Percentiles rank a stretch among this genome's conserved stretches.
These are phyloP conservation scores for Montipora cactus DNA, from an alignment of 64 coral and sea anemone genomes.

Conservation along the genomic window DNA sequence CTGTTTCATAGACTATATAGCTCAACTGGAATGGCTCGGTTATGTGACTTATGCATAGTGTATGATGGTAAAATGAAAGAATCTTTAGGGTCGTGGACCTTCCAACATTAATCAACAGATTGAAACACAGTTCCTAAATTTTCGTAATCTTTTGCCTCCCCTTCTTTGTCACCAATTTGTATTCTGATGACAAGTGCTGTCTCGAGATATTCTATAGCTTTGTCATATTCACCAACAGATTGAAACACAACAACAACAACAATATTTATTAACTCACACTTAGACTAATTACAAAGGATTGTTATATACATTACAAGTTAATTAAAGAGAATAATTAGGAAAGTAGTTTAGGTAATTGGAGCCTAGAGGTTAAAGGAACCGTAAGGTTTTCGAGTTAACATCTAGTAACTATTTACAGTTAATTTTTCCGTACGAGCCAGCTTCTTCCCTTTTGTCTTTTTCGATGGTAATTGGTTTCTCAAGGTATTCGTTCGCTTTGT, in stretches of 20 bases:
- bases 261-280: not conserved
- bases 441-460: not conserved
- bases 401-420: too few relatives aligned
- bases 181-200: not conserved
- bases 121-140: conserved; percentile 1
- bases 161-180: not conserved
- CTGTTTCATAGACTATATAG: not conserved
- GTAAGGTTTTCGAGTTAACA: too few relatives aligned
- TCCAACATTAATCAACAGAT: not conserved
- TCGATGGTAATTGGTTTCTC: not conserved
- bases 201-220: not conserved
- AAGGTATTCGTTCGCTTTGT: not conserved
- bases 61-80: conserved; percentile 5
- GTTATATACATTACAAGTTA: too few relatives aligned
- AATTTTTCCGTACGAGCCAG: not conserved
- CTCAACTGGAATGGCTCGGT: not conserved
- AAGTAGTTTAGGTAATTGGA: too few relatives aligned
- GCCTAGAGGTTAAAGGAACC: too few relatives aligned
- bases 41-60: not conserved
- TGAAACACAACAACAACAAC: not conserved
- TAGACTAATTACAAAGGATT: not conserved
- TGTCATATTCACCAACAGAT: not conserved
- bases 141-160: not conserved
- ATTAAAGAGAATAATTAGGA: too few relatives aligned
- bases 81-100: not conserved